phyloP scores from a whole-genome alignment of 1,140 invertebrate genomes.

The Drosophila ironensis region DNA sequence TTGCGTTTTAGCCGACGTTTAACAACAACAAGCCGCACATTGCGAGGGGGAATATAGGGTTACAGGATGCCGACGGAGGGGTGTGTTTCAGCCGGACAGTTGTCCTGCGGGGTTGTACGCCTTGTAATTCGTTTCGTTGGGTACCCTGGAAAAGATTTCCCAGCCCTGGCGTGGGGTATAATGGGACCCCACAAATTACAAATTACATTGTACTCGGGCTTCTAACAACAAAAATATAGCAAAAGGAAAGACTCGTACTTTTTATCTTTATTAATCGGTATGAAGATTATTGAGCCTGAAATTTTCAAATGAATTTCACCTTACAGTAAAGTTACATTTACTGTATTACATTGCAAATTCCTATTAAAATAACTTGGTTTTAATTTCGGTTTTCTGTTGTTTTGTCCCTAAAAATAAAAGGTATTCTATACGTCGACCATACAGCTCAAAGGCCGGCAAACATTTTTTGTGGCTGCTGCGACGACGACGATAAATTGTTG shows the following conservation, averaged over 20 bases:
- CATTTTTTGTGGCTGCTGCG: slow-evolving; percentile 51
- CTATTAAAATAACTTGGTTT: too few relatives aligned
- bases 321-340: too few relatives aligned
- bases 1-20: slow-evolving; percentile 74
- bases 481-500: slow-evolving; percentile 78
- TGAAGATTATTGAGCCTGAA: too few relatives aligned
- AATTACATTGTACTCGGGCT: too few relatives aligned
- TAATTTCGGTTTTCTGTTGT: too few relatives aligned
- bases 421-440: background rate
- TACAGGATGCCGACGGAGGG: background rate
- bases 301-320: too few relatives aligned
- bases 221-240: too few relatives aligned
- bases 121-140: slow-evolving; percentile 70
- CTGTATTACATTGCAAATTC: too few relatives aligned
- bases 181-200: too few relatives aligned
- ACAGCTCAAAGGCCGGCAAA: background rate
- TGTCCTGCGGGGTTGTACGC: slow-evolving; percentile 65
- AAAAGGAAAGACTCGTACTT: too few relatives aligned
- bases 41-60: slow-evolving; percentile 19
- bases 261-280: too few relatives aligned
- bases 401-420: background rate
- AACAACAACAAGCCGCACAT: slow-evolving; percentile 67
- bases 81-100: slow-evolving; percentile 33
- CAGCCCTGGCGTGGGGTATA: background rate
- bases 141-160: slow-evolving; percentile 28